Conservation (phyloP, 1,140 invertebrate genomes). For the Scaptomyza graminum region DNA sequence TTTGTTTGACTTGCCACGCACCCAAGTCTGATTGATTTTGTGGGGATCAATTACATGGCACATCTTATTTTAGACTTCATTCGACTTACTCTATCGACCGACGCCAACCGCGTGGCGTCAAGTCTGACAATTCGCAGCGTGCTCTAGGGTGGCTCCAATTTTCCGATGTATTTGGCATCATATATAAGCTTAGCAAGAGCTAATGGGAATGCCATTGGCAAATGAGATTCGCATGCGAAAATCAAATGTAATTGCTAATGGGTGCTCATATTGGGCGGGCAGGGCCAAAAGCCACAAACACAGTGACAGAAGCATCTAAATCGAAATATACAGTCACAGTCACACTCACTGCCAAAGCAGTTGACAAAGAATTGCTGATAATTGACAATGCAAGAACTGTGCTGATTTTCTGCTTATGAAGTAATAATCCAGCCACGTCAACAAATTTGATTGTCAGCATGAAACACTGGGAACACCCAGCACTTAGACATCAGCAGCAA, state of each 20-base stretch:
- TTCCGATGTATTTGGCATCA: constrained; percentile 65
- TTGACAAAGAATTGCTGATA: constrained; percentile 75
- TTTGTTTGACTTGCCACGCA: constrained; percentile 44
- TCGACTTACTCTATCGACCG: no score
- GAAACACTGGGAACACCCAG: constrained; percentile 46
- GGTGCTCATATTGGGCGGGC: constrained; percentile 59
- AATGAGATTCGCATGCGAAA: constrained; percentile 76
- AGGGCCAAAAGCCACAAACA: constrained; percentile 1
- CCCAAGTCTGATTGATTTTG: constrained; percentile 45
- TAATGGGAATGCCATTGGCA: constrained; percentile 74
- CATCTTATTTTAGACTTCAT: constrained; percentile 37
- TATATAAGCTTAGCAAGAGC: constrained; percentile 70
- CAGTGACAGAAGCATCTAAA: background rate
- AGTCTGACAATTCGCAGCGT: constrained; percentile 36
- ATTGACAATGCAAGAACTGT: constrained; percentile 63
- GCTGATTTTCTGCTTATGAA: constrained; percentile 79
- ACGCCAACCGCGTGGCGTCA: background rate
- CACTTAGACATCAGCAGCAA: constrained; percentile 40
- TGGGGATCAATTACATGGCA: constrained; percentile 46
- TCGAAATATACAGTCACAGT: background rate
- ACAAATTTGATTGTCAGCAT: constrained; percentile 79
- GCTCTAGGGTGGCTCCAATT: constrained; percentile 35
- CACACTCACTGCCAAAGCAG: constrained; percentile 15
- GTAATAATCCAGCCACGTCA: constrained; percentile 82
- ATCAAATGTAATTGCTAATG: constrained; percentile 76